Conservation (phyloP, 2,113 vertebrate genomes). For the Oryctolagus cuniculus region DNA sequence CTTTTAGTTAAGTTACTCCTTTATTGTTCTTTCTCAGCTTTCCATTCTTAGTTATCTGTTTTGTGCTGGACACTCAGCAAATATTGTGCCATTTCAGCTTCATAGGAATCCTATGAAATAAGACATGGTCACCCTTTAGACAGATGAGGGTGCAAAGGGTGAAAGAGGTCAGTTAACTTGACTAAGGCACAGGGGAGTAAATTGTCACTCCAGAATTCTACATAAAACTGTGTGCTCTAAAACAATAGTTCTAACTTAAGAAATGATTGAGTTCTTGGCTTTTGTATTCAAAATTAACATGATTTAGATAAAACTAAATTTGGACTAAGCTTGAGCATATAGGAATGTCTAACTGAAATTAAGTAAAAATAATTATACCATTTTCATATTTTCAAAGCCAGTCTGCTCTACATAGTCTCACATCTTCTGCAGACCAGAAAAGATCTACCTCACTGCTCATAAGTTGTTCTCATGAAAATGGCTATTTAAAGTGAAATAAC, state of each 20-base stretch:
- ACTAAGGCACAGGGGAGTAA: background rate
- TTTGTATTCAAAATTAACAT: conserved; percentile 28
- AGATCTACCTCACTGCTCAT: background rate
- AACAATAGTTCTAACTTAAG: background rate
- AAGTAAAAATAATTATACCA: background rate
- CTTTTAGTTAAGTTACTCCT: conserved; percentile 24
- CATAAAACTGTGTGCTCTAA: background rate
- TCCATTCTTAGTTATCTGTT: background rate
- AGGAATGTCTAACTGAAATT: background rate
- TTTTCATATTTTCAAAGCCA: conserved; percentile 17
- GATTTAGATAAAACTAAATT: conserved; percentile 36
- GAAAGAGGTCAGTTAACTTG: background rate
- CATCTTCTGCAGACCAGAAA: background rate
- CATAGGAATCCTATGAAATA: background rate
- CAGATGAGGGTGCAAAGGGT: background rate
- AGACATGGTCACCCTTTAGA: background rate
- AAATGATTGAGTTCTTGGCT: background rate
- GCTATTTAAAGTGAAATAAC: background rate
- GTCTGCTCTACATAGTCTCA: background rate
- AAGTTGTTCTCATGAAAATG: background rate
- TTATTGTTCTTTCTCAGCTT: background rate
- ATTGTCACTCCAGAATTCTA: background rate
- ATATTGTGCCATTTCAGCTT: background rate
- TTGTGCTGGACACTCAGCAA: conserved; percentile 3
- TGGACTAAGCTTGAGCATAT: background rate